Percentiles rank a stretch among this genome's conserved stretches.
These are phyloP conservation scores for Philereme transversata DNA, from an alignment of 2,888 invertebrate genomes.

Conservation along the genomic window DNA sequence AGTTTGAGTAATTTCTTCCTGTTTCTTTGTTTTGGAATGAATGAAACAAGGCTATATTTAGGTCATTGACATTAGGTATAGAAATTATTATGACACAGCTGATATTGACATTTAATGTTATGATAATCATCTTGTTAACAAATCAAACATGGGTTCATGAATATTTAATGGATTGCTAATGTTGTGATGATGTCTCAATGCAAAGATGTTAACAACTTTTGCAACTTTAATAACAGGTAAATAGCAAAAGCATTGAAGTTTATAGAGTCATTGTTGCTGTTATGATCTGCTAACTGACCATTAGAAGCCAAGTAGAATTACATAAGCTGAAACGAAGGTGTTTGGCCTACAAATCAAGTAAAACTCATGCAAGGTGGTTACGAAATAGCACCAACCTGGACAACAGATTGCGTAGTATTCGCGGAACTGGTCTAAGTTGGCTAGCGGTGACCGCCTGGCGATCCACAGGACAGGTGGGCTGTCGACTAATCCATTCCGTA, in stretches of 20 bases:
- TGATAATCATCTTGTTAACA: slow-evolving; percentile 24
- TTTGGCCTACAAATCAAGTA: slow-evolving; percentile 49
- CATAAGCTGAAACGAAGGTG: slow-evolving; percentile 44
- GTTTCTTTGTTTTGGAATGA: background rate
- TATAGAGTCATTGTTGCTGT: slow-evolving; percentile 6
- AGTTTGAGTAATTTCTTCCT: too few species aligned
- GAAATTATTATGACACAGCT: slow-evolving; percentile 7
- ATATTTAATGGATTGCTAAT: slow-evolving; percentile 23
- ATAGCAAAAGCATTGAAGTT: slow-evolving; percentile 1
- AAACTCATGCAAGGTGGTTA: slow-evolving; percentile 36
- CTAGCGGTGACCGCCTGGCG: slow-evolving; percentile 94
- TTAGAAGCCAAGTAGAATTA: slow-evolving; percentile 31
- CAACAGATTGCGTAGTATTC: slow-evolving; percentile 95
- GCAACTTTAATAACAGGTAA: slow-evolving; percentile 2
- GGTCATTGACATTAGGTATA: background rate
- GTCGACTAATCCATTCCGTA: slow-evolving; percentile 96
- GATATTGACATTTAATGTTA: slow-evolving; percentile 25
- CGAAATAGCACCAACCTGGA: slow-evolving; percentile 85
- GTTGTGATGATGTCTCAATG: slow-evolving; percentile 20
- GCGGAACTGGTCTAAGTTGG: slow-evolving; percentile 95
- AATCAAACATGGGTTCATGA: slow-evolving; percentile 24
- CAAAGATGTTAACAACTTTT: slow-evolving; percentile 19
- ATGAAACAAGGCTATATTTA: background rate
- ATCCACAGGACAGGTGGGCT: slow-evolving; percentile 97
- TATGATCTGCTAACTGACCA: slow-evolving; percentile 5